Base-by-base conservation (phyloP, 2,888 invertebrate genomes). In the Cryptophagus acutangulus region DNA sequence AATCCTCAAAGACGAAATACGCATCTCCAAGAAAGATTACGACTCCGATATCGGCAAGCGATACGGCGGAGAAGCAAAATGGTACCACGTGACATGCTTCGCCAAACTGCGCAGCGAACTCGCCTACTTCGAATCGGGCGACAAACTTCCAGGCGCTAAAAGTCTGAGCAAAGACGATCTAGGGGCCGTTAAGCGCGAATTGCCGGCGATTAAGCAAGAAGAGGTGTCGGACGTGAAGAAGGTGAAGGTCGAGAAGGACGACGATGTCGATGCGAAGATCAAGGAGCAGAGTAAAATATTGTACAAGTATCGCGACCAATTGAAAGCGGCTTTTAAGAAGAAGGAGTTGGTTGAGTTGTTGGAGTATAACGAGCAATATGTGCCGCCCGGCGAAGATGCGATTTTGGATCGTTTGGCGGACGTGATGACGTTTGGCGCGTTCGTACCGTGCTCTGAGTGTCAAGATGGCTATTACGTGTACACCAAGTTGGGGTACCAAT, bases 51-150 rank as follows among this genome's bases (percentile, higher is more conserved):
- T 85, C 13, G 90, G 87, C 0, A 79, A 76, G 58, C 81, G 81
- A 64, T 90, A 80, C 67, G 92, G 92, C 0, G 92, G 91, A 0
- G 78, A 85, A 57, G 81, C 89, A 41, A 72, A 82, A 36, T 96
- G 95, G 95, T 84, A 95, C 67, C 96, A 96, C 69, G 67, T 92
- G 2, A 84, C 87, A 43, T 96, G 96, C 64, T 96, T 96, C 71
- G 82, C 79, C 0, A 81, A 87, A 59, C 60, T 81, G 1, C 75
- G 92, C 25, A 74, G 76, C 13, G 82, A 84, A 5, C 67, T 93
- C 2, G 77, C 81, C 10, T 96, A 82, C 69, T 80, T 78, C 61
- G 85, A 78, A 24, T 71, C 74, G 8, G 91, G 84, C 0, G 80
- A 82, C 43, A 71, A 72, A 55, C 67, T 96, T 15, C 84, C 87